Base-by-base conservation (phyloP, 2,113 vertebrate species). In the Eurypyga helias region DNA sequence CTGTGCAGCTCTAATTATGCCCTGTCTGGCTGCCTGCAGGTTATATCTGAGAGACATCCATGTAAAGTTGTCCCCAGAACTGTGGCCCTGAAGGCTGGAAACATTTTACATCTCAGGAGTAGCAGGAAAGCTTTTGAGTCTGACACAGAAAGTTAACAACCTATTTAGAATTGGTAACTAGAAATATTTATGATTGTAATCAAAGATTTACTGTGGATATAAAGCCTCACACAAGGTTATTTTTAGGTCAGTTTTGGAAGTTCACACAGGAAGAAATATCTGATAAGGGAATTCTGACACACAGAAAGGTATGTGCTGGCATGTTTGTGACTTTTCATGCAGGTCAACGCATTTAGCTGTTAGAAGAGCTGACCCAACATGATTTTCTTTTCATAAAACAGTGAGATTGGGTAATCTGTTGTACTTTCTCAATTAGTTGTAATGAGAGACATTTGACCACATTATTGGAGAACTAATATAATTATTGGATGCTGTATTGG, bases 391-490 rank as follows among this genome's bases (percentile, higher is more conserved):
- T 55, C 71, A 75, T 92, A 87, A 89, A 94, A 73, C 1, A 3
- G 17, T 83, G 36, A 91, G 26, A 36, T 4, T 48, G 48, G 57
- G 20, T 89, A 93, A 96, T 87, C 54, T 66, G 60, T 94, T 93
- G 67, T 60, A 81, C 69, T 89, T 96, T 96, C 82, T 93, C 77
- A 83, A 88, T 96, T 96, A 89, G 66, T 90, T 91, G 51, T 92
- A 96, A 87, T 83, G 83, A 96, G 92, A 89, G 89, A 92, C 80
- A 95, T 96, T 97, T 97, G 89, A 96, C 54, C 86, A 66, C 28
- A 28, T 97, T 97, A 97, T 90, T 95, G 84, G 61, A 96, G 97
- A 96, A 77, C 76, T 91, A 97, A 97, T 96, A 57, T 60, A 89
- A 93, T 97, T 97, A 95, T 97, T 5, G 2, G 62, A 91, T 96